Evolutionary conservation across 2,888 invertebrate genomes (phyloP), one percentile per base, ranked within the genome.

Genomic region (Lycophotia porphyrea): DNA sequence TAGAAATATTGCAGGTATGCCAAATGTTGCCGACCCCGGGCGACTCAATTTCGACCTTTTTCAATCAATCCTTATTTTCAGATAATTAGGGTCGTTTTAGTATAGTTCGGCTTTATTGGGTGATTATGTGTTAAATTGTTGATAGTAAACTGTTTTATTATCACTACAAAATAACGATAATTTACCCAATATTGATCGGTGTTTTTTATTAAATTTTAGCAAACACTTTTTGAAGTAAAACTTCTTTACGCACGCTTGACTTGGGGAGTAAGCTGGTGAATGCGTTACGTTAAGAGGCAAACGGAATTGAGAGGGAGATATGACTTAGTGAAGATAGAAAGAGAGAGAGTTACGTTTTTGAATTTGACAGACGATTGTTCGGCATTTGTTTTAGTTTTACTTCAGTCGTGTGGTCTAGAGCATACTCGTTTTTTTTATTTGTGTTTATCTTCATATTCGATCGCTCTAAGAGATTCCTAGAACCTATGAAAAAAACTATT

Each of bases 1-100:
- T 72, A 65, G 74, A 81, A 76, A 78, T 87, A 81, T 82, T 79
- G 75, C 73, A 77, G 69, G 74, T 71, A 84, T 87, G 78, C 68
- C 63, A 31, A 82, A 78, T 78, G 74, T 75, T 72, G 65, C 58
- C 55, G 64, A 65, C 65, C 52, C 73, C 44, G 31, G 27, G 58
- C 24, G 39, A 64, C 55, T 77, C 58, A 65, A 74, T 68, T 76
- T 79, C 68, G 63, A 72, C 73, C 76, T 76, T 78, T 74, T 70
- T 72, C 70, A 55, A 68, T 77, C 63, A 83, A 83, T 81, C 72
- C 76, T 83, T 63, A 75, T 83, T 86, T 81, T 70, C 36, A 34
- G 52, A 63, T 69, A 72, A 64, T 49, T 71, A 71, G 69, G 36
- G 61, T 44, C 27, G 34, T 60, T 60, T 67, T 42, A 18, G 31